A percentile compares a stretch with the other conserved stretches of the same genome.
Conservation (phyloP, 2,888 invertebrate genomes). For the Xestia xanthographa region DNA sequence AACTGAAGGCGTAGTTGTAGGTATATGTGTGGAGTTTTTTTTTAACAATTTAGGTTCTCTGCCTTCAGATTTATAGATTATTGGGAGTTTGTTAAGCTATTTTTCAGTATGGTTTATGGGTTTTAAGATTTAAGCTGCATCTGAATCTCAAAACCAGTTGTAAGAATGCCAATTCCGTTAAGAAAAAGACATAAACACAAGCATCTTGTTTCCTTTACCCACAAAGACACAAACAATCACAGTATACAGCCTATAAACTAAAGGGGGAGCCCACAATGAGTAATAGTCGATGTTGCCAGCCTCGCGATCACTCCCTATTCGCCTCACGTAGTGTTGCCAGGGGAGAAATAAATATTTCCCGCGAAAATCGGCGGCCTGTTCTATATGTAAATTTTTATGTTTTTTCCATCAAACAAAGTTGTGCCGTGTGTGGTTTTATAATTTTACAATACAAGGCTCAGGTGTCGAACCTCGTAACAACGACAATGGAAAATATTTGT, state of each 20-base stretch:
- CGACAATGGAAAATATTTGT: constrained; percentile 24
- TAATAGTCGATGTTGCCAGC: constrained; percentile 77
- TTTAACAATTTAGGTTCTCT: neutral
- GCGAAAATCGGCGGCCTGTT: constrained; percentile 81
- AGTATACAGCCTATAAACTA: constrained; percentile 68
- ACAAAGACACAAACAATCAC: constrained; percentile 67
- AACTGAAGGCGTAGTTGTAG: neutral
- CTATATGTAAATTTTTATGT: constrained; percentile 88
- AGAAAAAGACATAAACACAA: constrained; percentile 1
- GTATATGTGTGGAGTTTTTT: neutral
- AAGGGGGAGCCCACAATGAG: constrained; percentile 75
- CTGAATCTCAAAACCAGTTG: neutral
- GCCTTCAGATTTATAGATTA: neutral
- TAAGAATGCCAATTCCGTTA: neutral
- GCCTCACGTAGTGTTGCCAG: constrained; percentile 85
- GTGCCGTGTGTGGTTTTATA: constrained; percentile 82
- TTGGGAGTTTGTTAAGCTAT: too few species aligned
- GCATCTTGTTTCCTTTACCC: constrained; percentile 39
- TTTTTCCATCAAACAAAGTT: constrained; percentile 79
- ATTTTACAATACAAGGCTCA: constrained; percentile 79
- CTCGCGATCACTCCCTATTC: constrained; percentile 73
- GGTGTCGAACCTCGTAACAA: constrained; percentile 68
- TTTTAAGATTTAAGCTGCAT: neutral
- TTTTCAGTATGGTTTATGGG: neutral
- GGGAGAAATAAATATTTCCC: constrained; percentile 87